Conservation (phyloP, 2,113 vertebrate species). For the Thalassoma bifasciatum region DNA sequence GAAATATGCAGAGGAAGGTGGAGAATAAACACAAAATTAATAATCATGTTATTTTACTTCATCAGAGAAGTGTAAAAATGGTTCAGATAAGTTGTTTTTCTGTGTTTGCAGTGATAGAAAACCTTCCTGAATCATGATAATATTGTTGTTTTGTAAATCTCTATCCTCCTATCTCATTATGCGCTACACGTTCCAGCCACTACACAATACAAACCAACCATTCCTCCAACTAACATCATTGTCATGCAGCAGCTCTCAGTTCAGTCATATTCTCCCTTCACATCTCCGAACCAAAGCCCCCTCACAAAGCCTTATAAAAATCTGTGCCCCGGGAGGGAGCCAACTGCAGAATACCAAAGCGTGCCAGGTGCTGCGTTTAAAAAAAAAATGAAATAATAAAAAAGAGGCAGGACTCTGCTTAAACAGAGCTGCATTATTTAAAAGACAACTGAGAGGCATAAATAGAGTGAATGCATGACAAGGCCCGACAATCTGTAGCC, state of each 20-base stretch:
- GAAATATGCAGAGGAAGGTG: conserved; percentile 6
- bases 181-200: conserved; percentile 31
- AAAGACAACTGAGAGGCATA: conserved; percentile 76
- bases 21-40: background rate
- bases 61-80: too few relatives aligned
- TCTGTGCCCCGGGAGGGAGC: conserved; percentile 60
- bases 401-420: conserved; percentile 46
- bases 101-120: background rate
- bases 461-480: conserved; percentile 74
- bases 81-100: background rate
- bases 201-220: conserved; percentile 52
- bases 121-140: conserved; percentile 14
- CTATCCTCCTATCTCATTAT: conserved; percentile 33
- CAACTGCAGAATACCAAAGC: conserved; percentile 69
- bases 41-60: background rate
- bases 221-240: conserved; percentile 62
- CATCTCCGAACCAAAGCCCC: conserved; percentile 67
- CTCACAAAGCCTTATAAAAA: conserved; percentile 71
- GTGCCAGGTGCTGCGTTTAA: conserved; percentile 62
- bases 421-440: conserved; percentile 80
- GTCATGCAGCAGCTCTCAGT: conserved; percentile 68
- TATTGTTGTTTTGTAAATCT: conserved; percentile 13
- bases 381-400: conserved; percentile 44
- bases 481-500: conserved; percentile 64
- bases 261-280: conserved; percentile 69